phyloP scores from a whole-genome alignment of 2,113 vertebrate genomes.

The Jaculus jaculus region DNA sequence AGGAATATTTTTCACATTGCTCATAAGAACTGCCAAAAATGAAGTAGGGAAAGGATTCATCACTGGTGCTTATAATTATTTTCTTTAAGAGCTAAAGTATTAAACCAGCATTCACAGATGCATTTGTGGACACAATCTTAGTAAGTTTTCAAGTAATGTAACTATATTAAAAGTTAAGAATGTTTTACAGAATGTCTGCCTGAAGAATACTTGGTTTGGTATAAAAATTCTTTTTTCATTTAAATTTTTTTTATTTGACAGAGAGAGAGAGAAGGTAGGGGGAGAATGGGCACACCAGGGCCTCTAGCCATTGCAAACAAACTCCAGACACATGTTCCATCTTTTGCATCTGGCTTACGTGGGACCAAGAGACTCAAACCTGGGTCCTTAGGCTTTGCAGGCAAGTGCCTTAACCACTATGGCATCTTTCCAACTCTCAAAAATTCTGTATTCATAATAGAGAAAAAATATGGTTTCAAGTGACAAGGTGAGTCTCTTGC shows the following conservation, averaged over 20 bases:
- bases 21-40: neutral
- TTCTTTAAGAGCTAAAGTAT: neutral
- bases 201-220: neutral
- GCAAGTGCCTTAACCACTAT: too few species aligned
- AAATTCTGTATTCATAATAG: neutral
- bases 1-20: neutral
- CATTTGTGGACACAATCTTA: neutral
- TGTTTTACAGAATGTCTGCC: neutral
- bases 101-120: constrained; percentile 21
- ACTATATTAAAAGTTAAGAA: neutral
- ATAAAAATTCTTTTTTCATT: neutral
- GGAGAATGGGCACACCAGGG: too few species aligned
- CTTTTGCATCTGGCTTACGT: too few species aligned
- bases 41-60: constrained; percentile 11
- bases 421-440: too few species aligned
- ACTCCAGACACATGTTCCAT: too few species aligned
- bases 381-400: too few species aligned
- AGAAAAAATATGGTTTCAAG: neutral
- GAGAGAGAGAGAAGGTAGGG: too few species aligned
- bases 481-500: neutral
- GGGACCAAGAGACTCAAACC: too few species aligned
- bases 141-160: neutral
- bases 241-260: too few species aligned
- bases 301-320: too few species aligned
- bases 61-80: neutral